phyloP scores from a whole-genome alignment of 2,113 vertebrate species.

The Alligator sinensis region DNA sequence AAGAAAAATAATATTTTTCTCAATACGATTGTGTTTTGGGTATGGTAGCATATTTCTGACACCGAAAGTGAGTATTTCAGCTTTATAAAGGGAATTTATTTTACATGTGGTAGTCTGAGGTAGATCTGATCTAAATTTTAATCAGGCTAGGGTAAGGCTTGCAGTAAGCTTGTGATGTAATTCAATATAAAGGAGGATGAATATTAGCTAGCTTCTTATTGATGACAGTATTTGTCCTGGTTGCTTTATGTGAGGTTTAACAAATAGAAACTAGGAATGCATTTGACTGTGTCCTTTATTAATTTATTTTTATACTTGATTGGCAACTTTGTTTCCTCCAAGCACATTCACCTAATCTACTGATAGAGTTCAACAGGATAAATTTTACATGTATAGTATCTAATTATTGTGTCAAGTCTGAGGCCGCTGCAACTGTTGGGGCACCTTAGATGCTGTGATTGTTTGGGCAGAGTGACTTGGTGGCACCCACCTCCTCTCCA shows the following conservation, averaged over 20 bases:
- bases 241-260: neutral
- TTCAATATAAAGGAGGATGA: slow-evolving; percentile 3
- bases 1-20: neutral
- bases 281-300: neutral
- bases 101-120: slow-evolving; percentile 60
- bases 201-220: neutral
- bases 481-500: too few relatives aligned
- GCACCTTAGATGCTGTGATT: too few relatives aligned
- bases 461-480: too few relatives aligned
- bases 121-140: slow-evolving; percentile 51
- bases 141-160: neutral
- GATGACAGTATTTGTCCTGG: neutral
- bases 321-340: neutral
- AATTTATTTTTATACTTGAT: slow-evolving; percentile 22
- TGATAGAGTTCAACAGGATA: neutral
- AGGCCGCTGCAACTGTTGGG: too few relatives aligned
- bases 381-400: neutral
- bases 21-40: neutral
- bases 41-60: slow-evolving; percentile 13
- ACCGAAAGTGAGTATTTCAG: slow-evolving; percentile 15
- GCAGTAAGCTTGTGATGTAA: neutral
- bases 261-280: slow-evolving; percentile 9
- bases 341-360: neutral
- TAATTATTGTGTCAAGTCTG: too few relatives aligned
- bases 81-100: slow-evolving; percentile 45